phyloP scores from a whole-genome alignment of 2,113 vertebrate genomes.

The Erythrocercus mccallii region DNA sequence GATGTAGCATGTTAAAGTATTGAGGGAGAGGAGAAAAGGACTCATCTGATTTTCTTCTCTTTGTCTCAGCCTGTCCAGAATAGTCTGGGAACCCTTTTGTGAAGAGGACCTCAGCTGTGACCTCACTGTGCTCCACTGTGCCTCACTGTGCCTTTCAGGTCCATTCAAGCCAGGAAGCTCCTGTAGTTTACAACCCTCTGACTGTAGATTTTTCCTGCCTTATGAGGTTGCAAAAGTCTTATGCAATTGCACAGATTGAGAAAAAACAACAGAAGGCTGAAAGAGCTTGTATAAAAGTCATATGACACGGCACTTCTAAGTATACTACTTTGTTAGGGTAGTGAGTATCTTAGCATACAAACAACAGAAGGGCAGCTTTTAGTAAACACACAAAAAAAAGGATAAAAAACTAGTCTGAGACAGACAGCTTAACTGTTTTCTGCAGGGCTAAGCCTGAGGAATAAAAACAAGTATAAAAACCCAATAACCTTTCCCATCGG shows the following conservation, averaged over 20 bases:
- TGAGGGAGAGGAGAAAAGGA: background rate
- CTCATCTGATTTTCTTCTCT: background rate
- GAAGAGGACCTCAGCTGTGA: background rate
- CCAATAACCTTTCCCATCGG: conserved; percentile 14
- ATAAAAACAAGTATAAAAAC: conserved; percentile 22
- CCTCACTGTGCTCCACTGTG: background rate
- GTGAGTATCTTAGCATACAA: background rate
- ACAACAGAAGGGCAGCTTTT: conserved; percentile 10
- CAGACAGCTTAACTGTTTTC: conserved; percentile 42
- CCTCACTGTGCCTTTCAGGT: background rate
- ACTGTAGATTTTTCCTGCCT: background rate
- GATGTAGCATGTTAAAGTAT: background rate
- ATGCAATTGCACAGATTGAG: background rate
- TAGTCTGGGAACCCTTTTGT: background rate
- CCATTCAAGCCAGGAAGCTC: background rate
- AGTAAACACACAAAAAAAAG: background rate
- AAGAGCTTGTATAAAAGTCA: background rate
- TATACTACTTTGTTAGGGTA: background rate
- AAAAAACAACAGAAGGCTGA: background rate
- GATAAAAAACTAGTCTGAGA: background rate
- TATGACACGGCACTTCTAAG: background rate
- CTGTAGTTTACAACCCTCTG: background rate
- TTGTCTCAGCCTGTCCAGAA: background rate
- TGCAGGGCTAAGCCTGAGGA: background rate
- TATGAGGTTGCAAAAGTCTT: background rate